These are phyloP conservation scores for Aurelia sp. DNA, from an alignment of 30 jellyfish, hydroid and myxozoan species.

Conservation along the genomic window DNA sequence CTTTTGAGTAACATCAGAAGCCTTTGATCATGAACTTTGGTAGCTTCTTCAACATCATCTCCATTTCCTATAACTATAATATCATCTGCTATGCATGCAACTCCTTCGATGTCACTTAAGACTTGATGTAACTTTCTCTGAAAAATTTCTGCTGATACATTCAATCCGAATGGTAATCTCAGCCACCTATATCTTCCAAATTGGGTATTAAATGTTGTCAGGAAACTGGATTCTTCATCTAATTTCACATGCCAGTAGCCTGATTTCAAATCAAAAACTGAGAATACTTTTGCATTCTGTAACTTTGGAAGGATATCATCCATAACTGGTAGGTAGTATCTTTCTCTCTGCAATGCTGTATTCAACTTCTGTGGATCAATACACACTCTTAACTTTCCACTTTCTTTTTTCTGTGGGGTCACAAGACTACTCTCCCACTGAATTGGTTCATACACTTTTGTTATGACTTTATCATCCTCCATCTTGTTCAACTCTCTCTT, in stretches of 20 bases:
- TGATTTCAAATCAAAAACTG: constrained; percentile 59
- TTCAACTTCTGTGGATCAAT: constrained; percentile 63
- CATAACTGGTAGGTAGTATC: constrained; percentile 52
- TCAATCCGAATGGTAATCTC: neutral
- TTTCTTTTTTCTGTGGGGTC: constrained; percentile 31
- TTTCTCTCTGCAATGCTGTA: constrained; percentile 53
- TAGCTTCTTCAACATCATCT: no score
- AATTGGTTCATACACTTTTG: constrained; percentile 56
- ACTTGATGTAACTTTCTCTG: no score
- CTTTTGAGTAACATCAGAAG: constrained; percentile 28
- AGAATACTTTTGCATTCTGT: constrained; percentile 61
- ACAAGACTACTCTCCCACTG: constrained; percentile 55
- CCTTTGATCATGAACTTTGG: constrained; percentile 40
- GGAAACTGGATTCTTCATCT: constrained; percentile 49
- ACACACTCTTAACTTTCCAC: constrained; percentile 59
- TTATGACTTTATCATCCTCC: constrained; percentile 42
- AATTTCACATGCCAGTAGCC: constrained; percentile 66
- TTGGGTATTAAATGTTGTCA: constrained; percentile 56
- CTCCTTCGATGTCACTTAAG: no score
- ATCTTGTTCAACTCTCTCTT: constrained; percentile 43
- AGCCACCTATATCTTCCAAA: constrained; percentile 67
- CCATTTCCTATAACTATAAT: no score
- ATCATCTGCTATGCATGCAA: no score
- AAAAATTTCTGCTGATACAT: no score
- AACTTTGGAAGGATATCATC: constrained; percentile 64